phyloP scores from a whole-genome alignment of 2,888 invertebrate species.

The Polydrusus pterygomalis region DNA sequence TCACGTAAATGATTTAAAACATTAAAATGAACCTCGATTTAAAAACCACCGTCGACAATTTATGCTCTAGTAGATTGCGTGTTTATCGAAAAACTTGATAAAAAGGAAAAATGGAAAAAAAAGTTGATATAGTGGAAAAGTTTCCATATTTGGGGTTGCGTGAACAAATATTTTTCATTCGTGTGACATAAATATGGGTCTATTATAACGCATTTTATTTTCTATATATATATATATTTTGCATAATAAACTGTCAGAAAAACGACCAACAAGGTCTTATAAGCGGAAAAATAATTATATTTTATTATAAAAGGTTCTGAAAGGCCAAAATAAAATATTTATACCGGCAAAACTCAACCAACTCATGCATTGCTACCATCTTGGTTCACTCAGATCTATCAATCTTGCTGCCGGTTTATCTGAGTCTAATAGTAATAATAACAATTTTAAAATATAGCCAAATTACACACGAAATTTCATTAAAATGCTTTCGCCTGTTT shows the following conservation, averaged over 20 bases:
- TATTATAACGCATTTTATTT: constrained; percentile 24
- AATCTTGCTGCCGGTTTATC: too few relatives aligned
- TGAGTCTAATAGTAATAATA: too few relatives aligned
- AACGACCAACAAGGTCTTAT: neutral
- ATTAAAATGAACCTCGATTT: constrained; percentile 26
- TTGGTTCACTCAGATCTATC: too few relatives aligned
- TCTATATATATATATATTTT: neutral
- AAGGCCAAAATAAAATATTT: too few relatives aligned
- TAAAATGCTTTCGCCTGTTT: too few relatives aligned
- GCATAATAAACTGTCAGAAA: neutral
- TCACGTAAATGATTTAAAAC: constrained; percentile 20
- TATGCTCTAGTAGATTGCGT: constrained; percentile 35
- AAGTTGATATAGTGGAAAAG: constrained; percentile 48
- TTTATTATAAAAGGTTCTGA: too few relatives aligned
- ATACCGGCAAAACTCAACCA: too few relatives aligned
- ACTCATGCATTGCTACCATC: too few relatives aligned
- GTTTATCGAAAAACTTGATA: constrained; percentile 26
- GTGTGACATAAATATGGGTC: constrained; percentile 36
- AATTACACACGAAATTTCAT: too few relatives aligned
- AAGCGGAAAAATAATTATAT: neutral
- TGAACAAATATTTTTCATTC: constrained; percentile 48
- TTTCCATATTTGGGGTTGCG: constrained; percentile 49
- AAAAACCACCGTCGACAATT: constrained; percentile 28
- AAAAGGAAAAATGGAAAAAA: constrained; percentile 29
- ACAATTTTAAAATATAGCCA: too few relatives aligned